phyloP scores from a whole-genome alignment of 2,888 invertebrate species.

The Laothoe populi region DNA sequence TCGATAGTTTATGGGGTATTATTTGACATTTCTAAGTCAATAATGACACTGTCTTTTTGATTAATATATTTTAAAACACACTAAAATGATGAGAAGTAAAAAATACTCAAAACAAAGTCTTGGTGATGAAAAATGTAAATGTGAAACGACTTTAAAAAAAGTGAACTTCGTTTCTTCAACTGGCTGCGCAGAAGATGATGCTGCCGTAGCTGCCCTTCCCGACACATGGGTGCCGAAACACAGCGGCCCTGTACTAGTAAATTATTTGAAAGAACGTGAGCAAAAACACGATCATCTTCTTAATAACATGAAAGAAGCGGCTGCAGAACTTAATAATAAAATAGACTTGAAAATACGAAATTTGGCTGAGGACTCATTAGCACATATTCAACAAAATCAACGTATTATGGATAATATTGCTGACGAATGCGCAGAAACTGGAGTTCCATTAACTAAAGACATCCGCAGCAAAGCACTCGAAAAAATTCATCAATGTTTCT shows the following conservation, averaged over 20 bases:
- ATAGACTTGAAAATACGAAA: conserved; percentile 57
- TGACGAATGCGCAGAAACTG: conserved; percentile 37
- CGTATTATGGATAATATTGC: conserved; percentile 56
- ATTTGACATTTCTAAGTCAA: background rate
- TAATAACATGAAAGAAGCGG: conserved; percentile 46
- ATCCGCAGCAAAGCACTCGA: conserved; percentile 50
- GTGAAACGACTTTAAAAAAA: background rate
- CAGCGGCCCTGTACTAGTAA: conserved; percentile 59
- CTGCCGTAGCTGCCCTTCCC: conserved; percentile 66
- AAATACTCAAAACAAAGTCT: conserved; percentile 3
- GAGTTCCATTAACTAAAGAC: conserved; percentile 37
- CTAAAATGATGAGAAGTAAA: background rate
- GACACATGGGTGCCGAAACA: conserved; percentile 60
- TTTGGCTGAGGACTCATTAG: conserved; percentile 56
- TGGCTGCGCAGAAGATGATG: conserved; percentile 60
- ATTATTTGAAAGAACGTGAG: conserved; percentile 62
- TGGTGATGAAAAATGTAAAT: conserved; percentile 17
- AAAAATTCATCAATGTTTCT: conserved; percentile 46
- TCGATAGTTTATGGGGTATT: background rate
- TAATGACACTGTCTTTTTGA: background rate
- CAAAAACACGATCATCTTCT: conserved; percentile 50
- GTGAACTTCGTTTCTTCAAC: conserved; percentile 44
- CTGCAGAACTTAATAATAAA: conserved; percentile 51
- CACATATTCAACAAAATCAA: conserved; percentile 58
- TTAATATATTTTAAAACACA: background rate